A percentile compares a stretch with the other conserved stretches of the same genome.
Conservation (phyloP, 2,888 invertebrate species). For the Amblyjoppa proteus region DNA sequence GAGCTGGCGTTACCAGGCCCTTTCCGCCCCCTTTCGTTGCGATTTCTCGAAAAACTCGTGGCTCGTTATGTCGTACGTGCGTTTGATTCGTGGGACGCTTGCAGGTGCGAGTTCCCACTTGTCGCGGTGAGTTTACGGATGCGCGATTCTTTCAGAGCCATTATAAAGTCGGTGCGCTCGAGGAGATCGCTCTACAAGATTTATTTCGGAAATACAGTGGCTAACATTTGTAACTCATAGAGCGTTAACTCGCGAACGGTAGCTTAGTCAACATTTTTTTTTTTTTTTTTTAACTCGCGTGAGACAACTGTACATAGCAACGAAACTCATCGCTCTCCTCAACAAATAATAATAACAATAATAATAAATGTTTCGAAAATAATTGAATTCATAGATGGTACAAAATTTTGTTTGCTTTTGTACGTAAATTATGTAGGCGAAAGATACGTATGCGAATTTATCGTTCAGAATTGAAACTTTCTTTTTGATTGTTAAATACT, state of each 20-base stretch:
- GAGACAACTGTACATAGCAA: background rate
- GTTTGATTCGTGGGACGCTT: background rate
- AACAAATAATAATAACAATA: background rate
- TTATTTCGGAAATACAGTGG: background rate
- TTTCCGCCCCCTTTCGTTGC: background rate
- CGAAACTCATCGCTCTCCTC: background rate
- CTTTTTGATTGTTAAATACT: background rate
- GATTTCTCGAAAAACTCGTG: background rate
- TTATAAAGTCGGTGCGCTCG: background rate
- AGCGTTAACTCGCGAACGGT: too few species aligned
- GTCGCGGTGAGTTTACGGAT: background rate
- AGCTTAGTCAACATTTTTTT: background rate
- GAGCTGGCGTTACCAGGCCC: slow-evolving; percentile 6
- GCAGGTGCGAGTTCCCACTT: background rate
- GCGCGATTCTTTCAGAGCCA: background rate
- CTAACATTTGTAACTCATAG: background rate
- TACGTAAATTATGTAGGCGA: slow-evolving; percentile 20
- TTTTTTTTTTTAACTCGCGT: too few species aligned
- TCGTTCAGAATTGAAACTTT: background rate
- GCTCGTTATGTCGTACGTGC: background rate
- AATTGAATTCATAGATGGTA: slow-evolving; percentile 40
- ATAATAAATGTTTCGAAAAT: background rate
- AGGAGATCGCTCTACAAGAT: background rate
- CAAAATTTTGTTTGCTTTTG: slow-evolving; percentile 18
- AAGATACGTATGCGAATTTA: background rate